A percentile compares a stretch with the other conserved stretches of the same genome.
phyloP scores from a whole-genome alignment of 2,797 vertebrate genomes.

The Octomys mimax region DNA sequence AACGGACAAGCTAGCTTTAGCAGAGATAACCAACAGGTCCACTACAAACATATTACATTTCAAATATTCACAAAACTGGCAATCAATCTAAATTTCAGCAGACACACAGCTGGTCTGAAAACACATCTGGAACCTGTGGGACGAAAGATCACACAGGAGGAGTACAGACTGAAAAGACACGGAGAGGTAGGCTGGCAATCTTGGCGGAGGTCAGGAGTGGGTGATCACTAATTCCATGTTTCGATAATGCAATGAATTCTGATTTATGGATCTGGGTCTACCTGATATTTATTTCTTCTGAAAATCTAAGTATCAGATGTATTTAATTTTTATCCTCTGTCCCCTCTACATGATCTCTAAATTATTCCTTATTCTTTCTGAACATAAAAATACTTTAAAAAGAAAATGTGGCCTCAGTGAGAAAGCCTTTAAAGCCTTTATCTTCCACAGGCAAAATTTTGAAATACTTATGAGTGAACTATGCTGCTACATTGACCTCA shows the following conservation, averaged over 20 bases:
- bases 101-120: neutral
- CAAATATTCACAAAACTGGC: neutral
- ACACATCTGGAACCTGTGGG: neutral
- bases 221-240: neutral
- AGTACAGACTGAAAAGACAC: neutral
- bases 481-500: neutral
- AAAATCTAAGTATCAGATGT: neutral
- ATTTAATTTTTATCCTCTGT: constrained; percentile 1
- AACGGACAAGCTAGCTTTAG: neutral
- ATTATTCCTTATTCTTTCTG: neutral
- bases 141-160: neutral
- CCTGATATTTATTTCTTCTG: neutral
- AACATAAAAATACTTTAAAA: neutral
- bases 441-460: neutral
- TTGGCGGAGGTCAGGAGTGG: neutral
- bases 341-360: neutral
- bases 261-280: neutral
- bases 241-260: neutral
- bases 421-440: neutral
- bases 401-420: neutral
- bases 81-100: neutral
- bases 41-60: constrained; percentile 9
- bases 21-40: neutral
- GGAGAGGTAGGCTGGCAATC: neutral
- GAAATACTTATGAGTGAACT: constrained; percentile 18